These are phyloP conservation scores for Callaeas wilsoni DNA, from an alignment of 2,113 vertebrate genomes.

Conservation along the genomic window DNA sequence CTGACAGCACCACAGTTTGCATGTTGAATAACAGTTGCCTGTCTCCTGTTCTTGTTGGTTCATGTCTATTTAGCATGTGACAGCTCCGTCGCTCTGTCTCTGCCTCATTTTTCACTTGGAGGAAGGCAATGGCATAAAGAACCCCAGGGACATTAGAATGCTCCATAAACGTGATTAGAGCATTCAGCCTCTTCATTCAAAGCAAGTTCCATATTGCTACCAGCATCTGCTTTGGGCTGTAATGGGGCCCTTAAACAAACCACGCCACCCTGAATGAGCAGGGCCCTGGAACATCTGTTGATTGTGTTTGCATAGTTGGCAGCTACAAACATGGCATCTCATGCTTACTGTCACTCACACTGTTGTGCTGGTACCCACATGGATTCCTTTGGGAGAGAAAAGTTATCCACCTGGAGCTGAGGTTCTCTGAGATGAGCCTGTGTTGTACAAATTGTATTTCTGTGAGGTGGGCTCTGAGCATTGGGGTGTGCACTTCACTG, in stretches of 20 bases:
- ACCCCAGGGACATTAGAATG: neutral
- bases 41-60: neutral
- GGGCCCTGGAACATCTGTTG: neutral
- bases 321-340: neutral
- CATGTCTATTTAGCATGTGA: neutral
- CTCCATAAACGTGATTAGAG: conserved; percentile 30
- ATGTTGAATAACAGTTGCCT: neutral
- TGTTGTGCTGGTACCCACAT: neutral
- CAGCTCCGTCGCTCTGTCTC: neutral
- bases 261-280: neutral
- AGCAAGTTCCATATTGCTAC: conserved; percentile 1
- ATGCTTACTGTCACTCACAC: neutral
- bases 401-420: neutral
- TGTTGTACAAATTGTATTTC: neutral
- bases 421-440: neutral
- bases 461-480: neutral
- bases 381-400: neutral
- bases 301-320: neutral
- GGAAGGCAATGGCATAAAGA: neutral
- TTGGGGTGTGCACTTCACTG: neutral
- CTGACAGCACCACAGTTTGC: neutral
- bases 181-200: conserved; percentile 39
- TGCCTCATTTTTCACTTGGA: conserved; percentile 10
- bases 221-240: conserved; percentile 15
- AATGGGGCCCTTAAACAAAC: conserved; percentile 6